A percentile compares a stretch with the other conserved stretches of the same genome.
phyloP scores from a whole-genome alignment of 2,888 invertebrate species.

The Chirona hameri region DNA sequence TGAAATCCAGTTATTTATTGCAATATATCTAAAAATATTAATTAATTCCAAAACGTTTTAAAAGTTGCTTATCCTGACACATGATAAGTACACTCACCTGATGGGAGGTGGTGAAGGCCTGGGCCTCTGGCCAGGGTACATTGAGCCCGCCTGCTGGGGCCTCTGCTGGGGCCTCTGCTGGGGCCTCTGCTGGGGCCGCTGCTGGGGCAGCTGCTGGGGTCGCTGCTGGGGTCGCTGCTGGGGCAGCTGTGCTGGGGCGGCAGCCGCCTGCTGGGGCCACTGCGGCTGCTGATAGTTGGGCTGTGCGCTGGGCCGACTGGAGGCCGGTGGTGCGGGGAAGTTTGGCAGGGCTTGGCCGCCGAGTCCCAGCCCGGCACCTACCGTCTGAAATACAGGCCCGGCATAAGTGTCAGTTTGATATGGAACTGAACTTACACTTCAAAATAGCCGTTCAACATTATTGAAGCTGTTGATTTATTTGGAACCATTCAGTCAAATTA shows the following conservation, averaged over 20 bases:
- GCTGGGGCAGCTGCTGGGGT: neutral
- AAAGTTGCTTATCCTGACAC: too few relatives aligned
- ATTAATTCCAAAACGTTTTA: too few relatives aligned
- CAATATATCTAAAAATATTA: too few relatives aligned
- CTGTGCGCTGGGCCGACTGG: neutral
- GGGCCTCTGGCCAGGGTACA: neutral
- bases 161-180: neutral
- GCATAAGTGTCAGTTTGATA: too few relatives aligned
- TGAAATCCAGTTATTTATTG: too few relatives aligned
- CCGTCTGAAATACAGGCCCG: neutral
- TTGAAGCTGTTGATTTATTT: too few relatives aligned
- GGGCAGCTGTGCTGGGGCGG: neutral
- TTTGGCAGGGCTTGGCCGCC: neutral
- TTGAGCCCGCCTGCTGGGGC: neutral
- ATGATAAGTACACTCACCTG: neutral
- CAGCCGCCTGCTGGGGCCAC: slow-evolving; percentile 12
- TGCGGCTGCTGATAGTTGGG: neutral
- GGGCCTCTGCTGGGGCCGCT: neutral
- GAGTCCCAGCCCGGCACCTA: neutral
- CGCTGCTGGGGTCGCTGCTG: too few relatives aligned
- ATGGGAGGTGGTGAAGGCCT: neutral
- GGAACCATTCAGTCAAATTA: too few relatives aligned
- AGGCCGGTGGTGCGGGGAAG: neutral
- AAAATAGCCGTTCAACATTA: too few relatives aligned
- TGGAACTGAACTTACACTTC: too few relatives aligned